These are phyloP conservation scores for Scleropages formosus DNA, from an alignment of 2,797 vertebrate genomes.

Conservation along the genomic window DNA sequence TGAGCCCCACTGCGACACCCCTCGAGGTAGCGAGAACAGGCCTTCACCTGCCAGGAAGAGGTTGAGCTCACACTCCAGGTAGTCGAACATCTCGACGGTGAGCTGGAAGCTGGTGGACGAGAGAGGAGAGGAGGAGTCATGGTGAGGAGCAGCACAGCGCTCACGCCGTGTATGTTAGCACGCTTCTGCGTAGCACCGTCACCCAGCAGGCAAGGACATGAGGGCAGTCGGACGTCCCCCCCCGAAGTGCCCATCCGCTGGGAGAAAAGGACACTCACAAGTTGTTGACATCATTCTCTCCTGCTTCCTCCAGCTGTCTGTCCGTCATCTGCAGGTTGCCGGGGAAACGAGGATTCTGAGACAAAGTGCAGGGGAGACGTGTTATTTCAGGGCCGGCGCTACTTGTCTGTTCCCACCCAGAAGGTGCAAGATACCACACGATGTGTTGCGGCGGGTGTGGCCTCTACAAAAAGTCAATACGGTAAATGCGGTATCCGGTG, in stretches of 20 bases:
- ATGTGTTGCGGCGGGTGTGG: neutral
- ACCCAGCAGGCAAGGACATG: too few species aligned
- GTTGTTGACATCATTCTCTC: slow-evolving; percentile 96
- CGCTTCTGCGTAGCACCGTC: neutral
- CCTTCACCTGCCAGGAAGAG: slow-evolving; percentile 92
- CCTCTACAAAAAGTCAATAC: neutral
- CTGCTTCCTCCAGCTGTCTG: slow-evolving; percentile 92
- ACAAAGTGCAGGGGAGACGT: slow-evolving; percentile 6
- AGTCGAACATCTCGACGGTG: slow-evolving; percentile 99
- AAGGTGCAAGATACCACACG: neutral
- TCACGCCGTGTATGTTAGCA: too few species aligned
- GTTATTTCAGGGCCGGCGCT: neutral
- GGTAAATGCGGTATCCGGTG: too few species aligned
- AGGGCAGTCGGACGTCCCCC: too few species aligned
- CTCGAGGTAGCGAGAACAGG: neutral
- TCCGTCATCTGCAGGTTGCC: slow-evolving; percentile 98
- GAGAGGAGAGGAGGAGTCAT: slow-evolving; percentile 21
- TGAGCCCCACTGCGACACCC: slow-evolving; percentile 34
- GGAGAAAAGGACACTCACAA: slow-evolving; percentile 77
- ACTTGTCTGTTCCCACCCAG: neutral
- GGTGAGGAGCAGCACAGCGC: too few species aligned
- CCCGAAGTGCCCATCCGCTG: neutral
- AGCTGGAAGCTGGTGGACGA: slow-evolving; percentile 83
- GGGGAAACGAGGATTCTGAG: slow-evolving; percentile 92
- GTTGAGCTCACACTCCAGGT: slow-evolving; percentile 96